Base-by-base conservation (phyloP, 2,797 vertebrate species). In the Poecilia picta region DNA sequence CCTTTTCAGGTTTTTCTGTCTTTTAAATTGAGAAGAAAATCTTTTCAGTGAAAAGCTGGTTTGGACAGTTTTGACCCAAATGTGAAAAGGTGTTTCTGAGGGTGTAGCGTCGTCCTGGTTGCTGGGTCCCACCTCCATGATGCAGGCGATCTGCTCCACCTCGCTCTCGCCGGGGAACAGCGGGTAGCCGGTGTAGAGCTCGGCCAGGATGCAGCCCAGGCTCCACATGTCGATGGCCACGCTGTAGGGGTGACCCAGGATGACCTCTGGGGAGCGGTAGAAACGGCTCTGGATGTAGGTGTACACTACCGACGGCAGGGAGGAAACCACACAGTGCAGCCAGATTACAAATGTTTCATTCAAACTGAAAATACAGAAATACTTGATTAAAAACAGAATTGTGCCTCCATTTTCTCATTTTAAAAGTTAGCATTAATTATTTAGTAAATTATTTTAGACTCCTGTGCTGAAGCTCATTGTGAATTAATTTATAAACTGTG, bases 201-300 rank as follows among this genome's bases (percentile, higher is more conserved):
- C 97, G 0, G 96, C 97, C 82, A 97, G 94, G 91, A 98, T 98
- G 90, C 98, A 99, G 80, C 98, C 98, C 87, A 99, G 93, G 75
- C 98, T 99, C 98, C 98, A 99, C 98, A 98, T 98, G 84, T 98
- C 98, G 7, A 99, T 97, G 87, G 97, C 97, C 96, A 97, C 97
- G 90, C 97, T 96, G 83, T 99, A 99, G 23, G 97, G 95, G 70
- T 97, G 97, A 45, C 98, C 98, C 89, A 99, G 95, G 86, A 99
- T 97, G 88, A 99, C 97, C 90, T 99, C 98, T 0, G 98, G 98
- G 0, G 97, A 98, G 81, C 97, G 96, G 87, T 98, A 99, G 94
- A 98, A 99, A 6, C 97, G 96, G 85, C 97, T 98, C 93, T 98
- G 98, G 90, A 99, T 97, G 83, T 98, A 99, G 1, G 97, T 97